These are phyloP conservation scores for Athene noctua DNA, from an alignment of 2,113 vertebrate genomes.

Conservation along the genomic window DNA sequence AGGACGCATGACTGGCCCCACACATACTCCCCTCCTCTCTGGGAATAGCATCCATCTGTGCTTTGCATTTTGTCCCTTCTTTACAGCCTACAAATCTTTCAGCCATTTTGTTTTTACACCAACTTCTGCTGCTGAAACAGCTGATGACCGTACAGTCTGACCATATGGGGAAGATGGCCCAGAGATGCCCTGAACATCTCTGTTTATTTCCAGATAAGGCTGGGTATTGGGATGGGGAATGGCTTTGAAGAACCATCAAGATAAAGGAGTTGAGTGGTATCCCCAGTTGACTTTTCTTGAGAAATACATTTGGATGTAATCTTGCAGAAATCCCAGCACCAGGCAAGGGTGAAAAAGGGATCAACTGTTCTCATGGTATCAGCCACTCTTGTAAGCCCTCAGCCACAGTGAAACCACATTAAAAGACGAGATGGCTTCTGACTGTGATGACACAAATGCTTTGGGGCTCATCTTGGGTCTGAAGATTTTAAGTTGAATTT, in stretches of 20 bases:
- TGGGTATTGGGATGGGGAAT: background rate
- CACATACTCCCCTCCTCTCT: background rate
- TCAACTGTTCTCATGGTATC: constrained; percentile 26
- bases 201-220: constrained; percentile 12
- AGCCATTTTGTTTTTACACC: background rate
- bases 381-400: background rate
- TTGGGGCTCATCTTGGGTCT: background rate
- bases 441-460: background rate
- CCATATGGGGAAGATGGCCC: background rate
- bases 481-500: background rate
- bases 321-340: background rate
- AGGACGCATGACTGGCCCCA: accelerated
- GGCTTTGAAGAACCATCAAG: constrained; percentile 10
- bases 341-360: background rate
- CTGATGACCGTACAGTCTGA: background rate
- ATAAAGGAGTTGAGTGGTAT: background rate
- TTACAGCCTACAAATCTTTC: background rate
- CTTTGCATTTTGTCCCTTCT: background rate
- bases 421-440: background rate
- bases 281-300: background rate
- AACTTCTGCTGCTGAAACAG: background rate
- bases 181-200: background rate
- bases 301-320: background rate
- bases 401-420: background rate
- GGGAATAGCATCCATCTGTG: background rate